Evolutionary conservation across 2,888 invertebrate genomes (phyloP), one percentile per base, ranked within the genome.

Genomic region (Beris chalybata): DNA sequence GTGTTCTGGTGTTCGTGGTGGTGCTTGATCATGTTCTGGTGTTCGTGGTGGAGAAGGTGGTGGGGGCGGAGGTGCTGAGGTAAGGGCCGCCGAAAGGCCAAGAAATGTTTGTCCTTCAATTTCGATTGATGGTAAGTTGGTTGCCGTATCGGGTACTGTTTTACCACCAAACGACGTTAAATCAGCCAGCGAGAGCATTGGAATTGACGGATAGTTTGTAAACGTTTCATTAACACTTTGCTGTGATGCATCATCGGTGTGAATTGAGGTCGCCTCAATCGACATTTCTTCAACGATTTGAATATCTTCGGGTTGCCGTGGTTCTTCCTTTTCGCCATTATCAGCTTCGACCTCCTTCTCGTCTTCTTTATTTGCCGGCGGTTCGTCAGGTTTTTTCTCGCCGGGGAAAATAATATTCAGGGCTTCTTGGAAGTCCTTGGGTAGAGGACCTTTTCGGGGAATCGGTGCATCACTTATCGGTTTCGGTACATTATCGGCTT

Each of bases 381-480:
- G 54, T 73, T 77, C 73, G 12, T 74, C 72, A 12, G 75, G 71
- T 31, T 75, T 75, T 44, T 79, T 81, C 29, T 83, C 83, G 38
- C 84, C 83, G 1, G 86, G 64, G 56, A 86, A 87, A 67, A 87
- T 84, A 12, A 86, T 85, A 68, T 85, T 83, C 5, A 87, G 76
- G 1, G 86, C 86, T 71, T 85, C 85, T 71, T 85, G 84, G 22
- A 86, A 78, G 74, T 86, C 86, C 72, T 84, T 82, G 0, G 86
- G 86, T 29, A 86, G 73, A 30, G 83, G 83, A 50, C 81, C 82
- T 48, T 82, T 82, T 1, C 81, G 77, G 6, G 82, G 79, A 5
- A 80, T 73, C 29, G 81, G 80, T 9, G 79, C 82, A 30, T 78
- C 77, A 1, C 77, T 80, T 59, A 83, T 82, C 3, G 82, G 81